Percentiles rank a stretch among this genome's conserved stretches.
Evolutionary conservation across 2,113 vertebrate genomes (phyloP).

Genomic region (Piprites chloris): DNA sequence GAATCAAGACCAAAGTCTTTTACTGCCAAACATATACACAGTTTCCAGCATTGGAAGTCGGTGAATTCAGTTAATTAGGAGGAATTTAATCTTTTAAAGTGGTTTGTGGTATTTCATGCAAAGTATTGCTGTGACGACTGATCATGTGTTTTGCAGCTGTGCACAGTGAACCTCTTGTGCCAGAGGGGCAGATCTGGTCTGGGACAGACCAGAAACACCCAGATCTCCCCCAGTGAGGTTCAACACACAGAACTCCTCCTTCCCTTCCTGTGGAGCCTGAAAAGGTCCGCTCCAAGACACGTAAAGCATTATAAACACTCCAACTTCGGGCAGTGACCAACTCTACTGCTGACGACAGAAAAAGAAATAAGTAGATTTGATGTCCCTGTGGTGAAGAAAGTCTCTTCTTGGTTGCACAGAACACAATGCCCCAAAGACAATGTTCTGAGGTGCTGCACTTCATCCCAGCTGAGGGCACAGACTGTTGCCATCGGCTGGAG

Average conservation of each 20-base stretch:
- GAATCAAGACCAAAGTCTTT: not conserved
- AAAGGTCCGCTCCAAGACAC: not conserved
- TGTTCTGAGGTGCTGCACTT: not conserved
- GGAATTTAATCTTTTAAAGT: not conserved
- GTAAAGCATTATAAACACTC: not conserved
- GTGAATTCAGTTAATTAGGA: not conserved
- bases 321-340: fast-evolving
- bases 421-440: not conserved
- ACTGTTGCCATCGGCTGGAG: not conserved
- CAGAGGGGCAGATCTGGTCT: not conserved
- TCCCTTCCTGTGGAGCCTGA: not conserved
- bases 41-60: not conserved
- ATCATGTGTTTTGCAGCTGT: not conserved
- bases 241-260: not conserved
- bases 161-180: not conserved
- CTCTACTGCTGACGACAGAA: not conserved
- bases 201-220: not conserved
- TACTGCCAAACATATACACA: not conserved
- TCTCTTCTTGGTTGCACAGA: not conserved
- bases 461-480: not conserved
- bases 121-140: not conserved
- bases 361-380: not conserved
- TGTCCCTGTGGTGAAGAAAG: not conserved
- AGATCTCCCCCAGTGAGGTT: not conserved
- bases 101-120: not conserved